These are phyloP conservation scores for Cloeon dipterum DNA, from an alignment of 2,888 invertebrate species.

Conservation along the genomic window DNA sequence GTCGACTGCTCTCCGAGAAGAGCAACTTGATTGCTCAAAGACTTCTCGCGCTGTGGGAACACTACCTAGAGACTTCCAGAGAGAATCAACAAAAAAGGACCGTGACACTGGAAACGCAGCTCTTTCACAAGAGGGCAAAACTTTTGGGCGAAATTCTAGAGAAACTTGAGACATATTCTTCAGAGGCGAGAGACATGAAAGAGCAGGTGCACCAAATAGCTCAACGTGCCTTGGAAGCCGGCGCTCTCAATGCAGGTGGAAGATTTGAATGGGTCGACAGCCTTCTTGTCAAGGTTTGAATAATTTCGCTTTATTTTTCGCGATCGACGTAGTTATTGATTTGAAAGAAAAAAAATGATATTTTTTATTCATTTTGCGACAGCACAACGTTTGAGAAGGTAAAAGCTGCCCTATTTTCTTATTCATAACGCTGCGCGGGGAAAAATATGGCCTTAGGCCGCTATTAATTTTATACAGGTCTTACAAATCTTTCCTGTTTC, in stretches of 20 bases:
- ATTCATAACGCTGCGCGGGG: too few species aligned
- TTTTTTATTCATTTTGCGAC: too few species aligned
- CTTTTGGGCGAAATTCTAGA: neutral
- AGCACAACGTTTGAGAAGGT: too few species aligned
- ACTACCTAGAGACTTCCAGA: slow-evolving; percentile 6
- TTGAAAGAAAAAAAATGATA: slow-evolving; percentile 2
- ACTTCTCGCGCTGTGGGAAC: slow-evolving; percentile 10
- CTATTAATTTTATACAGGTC: too few species aligned
- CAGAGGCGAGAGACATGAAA: neutral
- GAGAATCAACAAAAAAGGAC: slow-evolving; percentile 13
- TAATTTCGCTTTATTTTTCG: neutral
- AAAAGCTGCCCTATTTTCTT: too few species aligned
- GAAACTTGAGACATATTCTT: neutral
- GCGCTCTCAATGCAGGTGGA: slow-evolving; percentile 47
- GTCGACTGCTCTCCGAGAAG: neutral
- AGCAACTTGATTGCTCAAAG: slow-evolving; percentile 7
- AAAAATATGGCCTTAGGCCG: too few species aligned
- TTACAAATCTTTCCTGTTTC: too few species aligned
- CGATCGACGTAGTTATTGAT: too few species aligned
- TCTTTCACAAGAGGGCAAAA: slow-evolving; percentile 15
- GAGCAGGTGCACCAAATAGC: neutral
- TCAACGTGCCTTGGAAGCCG: neutral
- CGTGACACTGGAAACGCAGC: slow-evolving; percentile 20
- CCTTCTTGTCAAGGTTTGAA: slow-evolving; percentile 44
- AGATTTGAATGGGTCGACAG: slow-evolving; percentile 89